phyloP scores from a whole-genome alignment of 2,797 vertebrate species.

The Diceros bicornis region DNA sequence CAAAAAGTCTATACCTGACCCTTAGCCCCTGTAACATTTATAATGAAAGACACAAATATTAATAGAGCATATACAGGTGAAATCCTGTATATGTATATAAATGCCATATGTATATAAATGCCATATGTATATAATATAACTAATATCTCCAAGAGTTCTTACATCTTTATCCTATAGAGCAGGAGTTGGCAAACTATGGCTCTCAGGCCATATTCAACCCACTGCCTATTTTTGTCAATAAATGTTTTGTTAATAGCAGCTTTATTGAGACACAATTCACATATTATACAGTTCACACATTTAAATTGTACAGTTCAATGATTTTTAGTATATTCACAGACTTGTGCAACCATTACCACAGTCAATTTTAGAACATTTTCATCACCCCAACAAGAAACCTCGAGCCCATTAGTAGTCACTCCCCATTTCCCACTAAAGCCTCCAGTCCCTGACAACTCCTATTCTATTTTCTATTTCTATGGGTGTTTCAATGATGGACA shows the following conservation, averaged over 20 bases:
- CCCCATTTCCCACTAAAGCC: background rate
- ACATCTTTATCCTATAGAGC: background rate
- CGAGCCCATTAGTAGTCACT: background rate
- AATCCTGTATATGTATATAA: background rate
- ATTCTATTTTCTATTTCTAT: background rate
- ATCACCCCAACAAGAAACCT: background rate
- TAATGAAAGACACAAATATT: background rate
- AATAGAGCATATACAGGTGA: background rate
- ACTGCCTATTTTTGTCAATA: background rate
- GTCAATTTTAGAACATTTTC: conserved; percentile 38
- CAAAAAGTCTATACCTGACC: background rate
- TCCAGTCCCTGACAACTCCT: background rate
- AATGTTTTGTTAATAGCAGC: background rate
- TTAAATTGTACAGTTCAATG: background rate
- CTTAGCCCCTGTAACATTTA: background rate
- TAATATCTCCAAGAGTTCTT: background rate
- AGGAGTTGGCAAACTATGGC: background rate
- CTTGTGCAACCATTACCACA: background rate
- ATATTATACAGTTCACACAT: background rate
- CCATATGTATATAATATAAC: background rate
- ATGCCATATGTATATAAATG: background rate
- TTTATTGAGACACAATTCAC: background rate
- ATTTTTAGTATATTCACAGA: conserved; percentile 19
- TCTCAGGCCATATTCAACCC: background rate
- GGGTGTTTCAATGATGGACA: background rate